Conservation (phyloP, 2,113 vertebrate genomes). For the Cygnus buccinator region DNA sequence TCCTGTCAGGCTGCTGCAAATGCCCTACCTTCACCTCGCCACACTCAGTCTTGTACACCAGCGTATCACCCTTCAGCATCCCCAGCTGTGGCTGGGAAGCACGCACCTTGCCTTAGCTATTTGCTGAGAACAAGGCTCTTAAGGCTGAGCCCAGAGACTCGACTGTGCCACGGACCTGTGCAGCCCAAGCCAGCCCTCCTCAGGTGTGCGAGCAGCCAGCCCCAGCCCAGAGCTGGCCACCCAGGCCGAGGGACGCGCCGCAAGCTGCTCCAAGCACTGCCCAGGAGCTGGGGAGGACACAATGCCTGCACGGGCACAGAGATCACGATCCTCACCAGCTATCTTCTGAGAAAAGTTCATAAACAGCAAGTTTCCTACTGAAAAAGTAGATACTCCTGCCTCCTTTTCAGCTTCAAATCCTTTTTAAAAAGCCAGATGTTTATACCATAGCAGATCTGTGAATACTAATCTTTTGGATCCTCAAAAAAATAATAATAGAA, state of each 20-base stretch:
- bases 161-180: neutral
- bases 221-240: neutral
- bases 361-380: neutral
- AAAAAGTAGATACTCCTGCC: neutral
- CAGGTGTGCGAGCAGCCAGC: neutral
- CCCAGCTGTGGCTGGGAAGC: neutral
- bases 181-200: neutral
- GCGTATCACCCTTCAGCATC: neutral
- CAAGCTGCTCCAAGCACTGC: neutral
- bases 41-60: neutral
- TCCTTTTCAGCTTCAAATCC: neutral
- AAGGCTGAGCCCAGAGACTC: neutral
- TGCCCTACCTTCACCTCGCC: neutral
- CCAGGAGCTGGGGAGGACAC: neutral
- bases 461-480: neutral
- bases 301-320: neutral
- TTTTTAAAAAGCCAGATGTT: neutral
- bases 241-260: neutral
- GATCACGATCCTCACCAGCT: neutral
- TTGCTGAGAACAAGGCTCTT: neutral
- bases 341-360: constrained; percentile 24
- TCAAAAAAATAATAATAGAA: neutral
- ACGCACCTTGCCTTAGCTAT: neutral
- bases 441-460: too few relatives aligned
- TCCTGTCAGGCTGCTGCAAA: neutral